These are phyloP conservation scores for Poecilia picta DNA, from an alignment of 2,797 vertebrate genomes.

Conservation along the genomic window DNA sequence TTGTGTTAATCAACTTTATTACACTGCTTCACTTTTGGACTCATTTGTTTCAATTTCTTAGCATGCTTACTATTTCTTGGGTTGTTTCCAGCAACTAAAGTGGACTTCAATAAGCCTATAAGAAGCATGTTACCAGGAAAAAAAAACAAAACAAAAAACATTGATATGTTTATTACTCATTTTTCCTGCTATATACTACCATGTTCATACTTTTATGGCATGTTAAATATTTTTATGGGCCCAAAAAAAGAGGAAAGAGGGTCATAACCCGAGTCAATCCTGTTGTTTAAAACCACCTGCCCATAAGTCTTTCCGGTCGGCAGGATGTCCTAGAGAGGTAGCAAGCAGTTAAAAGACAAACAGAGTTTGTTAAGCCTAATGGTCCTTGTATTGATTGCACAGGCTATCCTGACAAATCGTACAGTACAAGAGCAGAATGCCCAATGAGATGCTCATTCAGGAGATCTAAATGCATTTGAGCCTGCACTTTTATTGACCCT, in stretches of 20 bases:
- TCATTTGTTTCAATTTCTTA: neutral
- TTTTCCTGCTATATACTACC: slow-evolving; percentile 12
- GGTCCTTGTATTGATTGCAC: slow-evolving; percentile 80
- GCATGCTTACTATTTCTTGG: neutral
- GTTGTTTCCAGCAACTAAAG: neutral
- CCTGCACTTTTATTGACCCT: slow-evolving; percentile 75
- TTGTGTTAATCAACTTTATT: neutral
- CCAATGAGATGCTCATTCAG: slow-evolving; percentile 69
- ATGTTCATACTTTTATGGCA: neutral
- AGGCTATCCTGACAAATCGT: slow-evolving; percentile 67
- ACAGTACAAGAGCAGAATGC: slow-evolving; percentile 53
- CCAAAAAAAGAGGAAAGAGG: slow-evolving; percentile 15
- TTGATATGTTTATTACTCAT: neutral
- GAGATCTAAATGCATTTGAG: slow-evolving; percentile 71
- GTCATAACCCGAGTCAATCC: slow-evolving; percentile 18
- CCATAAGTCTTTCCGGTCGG: slow-evolving; percentile 31
- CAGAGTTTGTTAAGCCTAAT: slow-evolving; percentile 82
- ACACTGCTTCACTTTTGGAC: neutral
- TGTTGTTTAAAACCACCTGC: slow-evolving; percentile 23
- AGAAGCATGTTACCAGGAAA: neutral
- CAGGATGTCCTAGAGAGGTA: slow-evolving; percentile 44
- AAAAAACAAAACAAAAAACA: neutral
- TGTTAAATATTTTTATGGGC: slow-evolving; percentile 14
- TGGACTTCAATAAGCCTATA: neutral
- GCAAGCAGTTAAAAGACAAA: slow-evolving; percentile 66